Evolutionary conservation across 2,888 invertebrate genomes (phyloP).

Genomic region (Cryptus viduatorius): DNA sequence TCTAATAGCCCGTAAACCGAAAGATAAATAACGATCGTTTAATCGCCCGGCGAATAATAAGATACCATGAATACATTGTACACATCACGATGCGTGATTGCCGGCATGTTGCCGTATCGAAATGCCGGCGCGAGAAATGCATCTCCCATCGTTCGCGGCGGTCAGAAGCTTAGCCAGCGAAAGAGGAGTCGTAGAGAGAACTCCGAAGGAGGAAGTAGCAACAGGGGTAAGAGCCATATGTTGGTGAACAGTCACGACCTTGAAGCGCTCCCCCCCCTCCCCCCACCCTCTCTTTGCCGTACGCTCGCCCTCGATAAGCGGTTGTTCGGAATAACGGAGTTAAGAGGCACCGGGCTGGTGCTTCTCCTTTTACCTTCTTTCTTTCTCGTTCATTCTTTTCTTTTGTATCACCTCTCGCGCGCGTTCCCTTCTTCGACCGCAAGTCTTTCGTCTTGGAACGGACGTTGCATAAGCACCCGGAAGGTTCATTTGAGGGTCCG

Average conservation of each 20-base stretch:
- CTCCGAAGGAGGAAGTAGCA: conserved; percentile 66
- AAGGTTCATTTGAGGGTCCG: conserved; percentile 63
- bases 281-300: neutral
- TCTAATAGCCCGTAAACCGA: neutral
- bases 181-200: conserved; percentile 53
- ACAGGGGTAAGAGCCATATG: conserved; percentile 59
- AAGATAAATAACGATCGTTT: conserved; percentile 19
- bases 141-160: conserved; percentile 3
- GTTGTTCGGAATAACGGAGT: conserved; percentile 67
- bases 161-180: neutral
- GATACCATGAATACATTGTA: conserved; percentile 37
- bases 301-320: conserved; percentile 61
- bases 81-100: conserved; percentile 46
- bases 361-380: conserved; percentile 49
- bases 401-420: conserved; percentile 34
- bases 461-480: conserved; percentile 78
- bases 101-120: conserved; percentile 2
- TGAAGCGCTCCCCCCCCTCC: conserved; percentile 43
- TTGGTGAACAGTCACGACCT: conserved; percentile 67
- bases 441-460: conserved; percentile 71
- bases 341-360: conserved; percentile 50
- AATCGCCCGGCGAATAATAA: conserved; percentile 2
- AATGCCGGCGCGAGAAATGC: conserved; percentile 2
- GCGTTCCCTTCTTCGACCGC: conserved; percentile 35
- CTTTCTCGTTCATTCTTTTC: conserved; percentile 48